A percentile compares a stretch with the other conserved stretches of the same genome.
Conservation (phyloP, 2,113 vertebrate species). For the Gymnorhina tibicen region DNA sequence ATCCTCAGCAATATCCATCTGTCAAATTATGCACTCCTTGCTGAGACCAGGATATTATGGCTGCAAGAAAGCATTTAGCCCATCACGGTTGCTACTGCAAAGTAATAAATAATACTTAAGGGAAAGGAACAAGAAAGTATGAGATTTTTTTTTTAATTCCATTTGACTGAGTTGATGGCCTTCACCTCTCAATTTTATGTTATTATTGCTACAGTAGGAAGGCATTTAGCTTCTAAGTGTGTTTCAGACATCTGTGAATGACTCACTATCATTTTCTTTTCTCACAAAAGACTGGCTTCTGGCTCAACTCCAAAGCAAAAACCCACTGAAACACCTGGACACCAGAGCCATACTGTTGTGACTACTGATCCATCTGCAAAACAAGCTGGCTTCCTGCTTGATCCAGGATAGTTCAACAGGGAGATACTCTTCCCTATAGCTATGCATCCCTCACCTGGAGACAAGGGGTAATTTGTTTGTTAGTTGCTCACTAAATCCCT, state of each 20-base stretch:
- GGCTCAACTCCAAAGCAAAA: neutral
- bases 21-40: neutral
- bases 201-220: constrained; percentile 9
- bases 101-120: constrained; percentile 1
- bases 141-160: neutral
- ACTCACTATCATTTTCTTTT: neutral
- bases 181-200: neutral
- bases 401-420: neutral
- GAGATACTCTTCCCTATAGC: neutral
- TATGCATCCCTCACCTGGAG: neutral
- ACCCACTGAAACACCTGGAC: neutral
- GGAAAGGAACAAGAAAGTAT: neutral
- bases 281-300: neutral
- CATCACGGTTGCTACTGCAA: neutral
- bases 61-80: constrained; percentile 15
- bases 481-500: neutral
- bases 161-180: neutral
- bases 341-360: neutral
- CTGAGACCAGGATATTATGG: neutral
- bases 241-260: constrained; percentile 22
- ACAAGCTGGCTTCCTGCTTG: constrained; percentile 2
- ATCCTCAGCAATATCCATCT: neutral
- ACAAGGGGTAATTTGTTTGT: constrained; percentile 16
- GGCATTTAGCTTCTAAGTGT: constrained; percentile 12
- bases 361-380: constrained; percentile 23